These are phyloP conservation scores for Coelopa pilipes DNA, from an alignment of 2,888 invertebrate species.

Conservation along the genomic window DNA sequence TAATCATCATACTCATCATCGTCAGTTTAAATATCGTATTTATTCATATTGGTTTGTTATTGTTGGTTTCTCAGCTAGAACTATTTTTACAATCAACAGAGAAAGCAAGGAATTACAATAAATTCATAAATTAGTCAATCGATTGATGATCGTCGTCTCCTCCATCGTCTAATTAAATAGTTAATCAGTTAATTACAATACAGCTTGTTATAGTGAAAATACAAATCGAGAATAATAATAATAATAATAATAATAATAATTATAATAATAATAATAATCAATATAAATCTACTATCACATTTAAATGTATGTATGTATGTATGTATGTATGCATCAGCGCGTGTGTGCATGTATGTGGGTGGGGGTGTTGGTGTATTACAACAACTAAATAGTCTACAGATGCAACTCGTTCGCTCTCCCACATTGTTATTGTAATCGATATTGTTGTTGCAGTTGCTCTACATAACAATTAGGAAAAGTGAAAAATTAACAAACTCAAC, in stretches of 20 bases:
- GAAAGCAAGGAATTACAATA: slow-evolving; percentile 22
- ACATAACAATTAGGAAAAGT: no score
- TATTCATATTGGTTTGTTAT: not conserved
- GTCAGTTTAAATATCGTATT: not conserved
- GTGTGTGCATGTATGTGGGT: slow-evolving; percentile 22
- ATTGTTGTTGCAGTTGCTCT: no score
- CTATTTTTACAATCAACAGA: slow-evolving; percentile 30
- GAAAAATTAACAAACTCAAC: no score
- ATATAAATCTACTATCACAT: slow-evolving; percentile 47
- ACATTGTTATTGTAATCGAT: no score
- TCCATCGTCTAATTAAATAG: slow-evolving; percentile 22
- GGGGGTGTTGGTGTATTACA: slow-evolving; percentile 13
- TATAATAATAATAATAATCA: slow-evolving; percentile 39
- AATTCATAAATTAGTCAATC: slow-evolving; percentile 4
- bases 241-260: slow-evolving; percentile 37
- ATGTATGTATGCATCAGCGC: slow-evolving; percentile 10
- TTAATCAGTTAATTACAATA: slow-evolving; percentile 19
- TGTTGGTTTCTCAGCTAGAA: slow-evolving; percentile 10
- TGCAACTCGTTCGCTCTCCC: not conserved
- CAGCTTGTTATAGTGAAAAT: not conserved
- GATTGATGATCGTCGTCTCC: not conserved
- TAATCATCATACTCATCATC: no score
- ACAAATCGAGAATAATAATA: slow-evolving; percentile 4
- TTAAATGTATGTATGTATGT: slow-evolving; percentile 41
- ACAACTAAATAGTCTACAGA: slow-evolving; percentile 9